phyloP scores from a whole-genome alignment of 2,888 invertebrate species.

The Caenorhabditis sp. region DNA sequence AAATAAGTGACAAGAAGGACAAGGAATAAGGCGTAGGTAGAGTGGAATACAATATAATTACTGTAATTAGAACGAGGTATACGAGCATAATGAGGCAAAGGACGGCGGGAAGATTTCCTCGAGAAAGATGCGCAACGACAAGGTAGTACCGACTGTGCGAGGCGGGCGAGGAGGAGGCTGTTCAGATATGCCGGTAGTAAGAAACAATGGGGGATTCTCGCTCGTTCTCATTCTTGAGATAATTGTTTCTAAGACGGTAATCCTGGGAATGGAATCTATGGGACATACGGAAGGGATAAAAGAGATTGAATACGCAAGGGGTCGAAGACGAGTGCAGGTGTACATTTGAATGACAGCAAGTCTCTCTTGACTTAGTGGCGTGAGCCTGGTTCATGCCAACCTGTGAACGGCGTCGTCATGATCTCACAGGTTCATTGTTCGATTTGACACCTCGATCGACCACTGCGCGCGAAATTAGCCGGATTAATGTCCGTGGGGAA shows the following conservation, averaged over 20 bases:
- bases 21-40: neutral
- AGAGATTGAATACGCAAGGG: constrained; percentile 56
- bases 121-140: constrained; percentile 38
- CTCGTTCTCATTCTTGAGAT: constrained; percentile 25
- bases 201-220: constrained; percentile 35
- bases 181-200: constrained; percentile 38
- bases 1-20: neutral
- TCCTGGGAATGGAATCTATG: constrained; percentile 62
- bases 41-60: constrained; percentile 60
- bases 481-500: constrained; percentile 38
- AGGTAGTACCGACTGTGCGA: constrained; percentile 41
- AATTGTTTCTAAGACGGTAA: constrained; percentile 54
- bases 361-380: neutral
- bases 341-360: constrained; percentile 44
- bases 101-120: constrained; percentile 14
- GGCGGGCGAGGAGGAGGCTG: neutral
- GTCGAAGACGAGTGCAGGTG: constrained; percentile 41
- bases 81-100: constrained; percentile 63
- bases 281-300: constrained; percentile 60
- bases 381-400: constrained; percentile 24
- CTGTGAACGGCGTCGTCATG: constrained; percentile 26
- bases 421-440: constrained; percentile 23
- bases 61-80: constrained; percentile 61
- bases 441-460: constrained; percentile 32
- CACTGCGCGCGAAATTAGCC: constrained; percentile 50